These are phyloP conservation scores for Daphoenositta chrysoptera DNA, from an alignment of 2,113 vertebrate genomes.

Conservation along the genomic window DNA sequence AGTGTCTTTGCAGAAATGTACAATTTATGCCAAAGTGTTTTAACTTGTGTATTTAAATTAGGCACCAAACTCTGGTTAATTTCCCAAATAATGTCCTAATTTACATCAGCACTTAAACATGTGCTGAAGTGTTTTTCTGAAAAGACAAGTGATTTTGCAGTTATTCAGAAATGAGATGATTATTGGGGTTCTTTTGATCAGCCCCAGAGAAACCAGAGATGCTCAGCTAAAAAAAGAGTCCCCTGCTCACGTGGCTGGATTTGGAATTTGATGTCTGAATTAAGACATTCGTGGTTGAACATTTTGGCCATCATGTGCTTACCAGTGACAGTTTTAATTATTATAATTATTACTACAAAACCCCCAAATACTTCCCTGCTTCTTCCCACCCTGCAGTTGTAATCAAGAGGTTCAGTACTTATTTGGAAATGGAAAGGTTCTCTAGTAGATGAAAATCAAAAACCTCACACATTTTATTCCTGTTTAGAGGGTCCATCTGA, in stretches of 20 bases:
- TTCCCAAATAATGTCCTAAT: slow-evolving; percentile 32
- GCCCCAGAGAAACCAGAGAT: background rate
- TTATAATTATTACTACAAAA: background rate
- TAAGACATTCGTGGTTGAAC: background rate
- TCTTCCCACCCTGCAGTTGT: background rate
- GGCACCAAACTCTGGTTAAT: slow-evolving; percentile 3
- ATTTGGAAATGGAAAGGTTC: background rate
- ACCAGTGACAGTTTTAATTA: slow-evolving; percentile 24
- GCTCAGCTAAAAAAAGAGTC: background rate
- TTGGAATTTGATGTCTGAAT: background rate
- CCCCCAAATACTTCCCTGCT: background rate
- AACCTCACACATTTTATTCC: background rate
- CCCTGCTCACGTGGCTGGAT: background rate
- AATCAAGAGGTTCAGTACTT: background rate
- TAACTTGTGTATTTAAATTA: background rate
- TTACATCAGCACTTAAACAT: background rate
- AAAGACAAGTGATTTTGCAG: background rate
- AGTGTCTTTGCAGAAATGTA: background rate
- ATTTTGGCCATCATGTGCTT: background rate
- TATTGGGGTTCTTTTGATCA: background rate
- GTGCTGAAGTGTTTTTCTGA: background rate
- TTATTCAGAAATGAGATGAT: background rate
- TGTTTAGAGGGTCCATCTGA: background rate
- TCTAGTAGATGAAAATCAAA: background rate
- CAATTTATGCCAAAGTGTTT: slow-evolving; percentile 5